A percentile compares a stretch with the other conserved stretches of the same genome.
Evolutionary conservation across 1,140 invertebrate genomes (phyloP).

Genomic region (Sinella curviseta): DNA sequence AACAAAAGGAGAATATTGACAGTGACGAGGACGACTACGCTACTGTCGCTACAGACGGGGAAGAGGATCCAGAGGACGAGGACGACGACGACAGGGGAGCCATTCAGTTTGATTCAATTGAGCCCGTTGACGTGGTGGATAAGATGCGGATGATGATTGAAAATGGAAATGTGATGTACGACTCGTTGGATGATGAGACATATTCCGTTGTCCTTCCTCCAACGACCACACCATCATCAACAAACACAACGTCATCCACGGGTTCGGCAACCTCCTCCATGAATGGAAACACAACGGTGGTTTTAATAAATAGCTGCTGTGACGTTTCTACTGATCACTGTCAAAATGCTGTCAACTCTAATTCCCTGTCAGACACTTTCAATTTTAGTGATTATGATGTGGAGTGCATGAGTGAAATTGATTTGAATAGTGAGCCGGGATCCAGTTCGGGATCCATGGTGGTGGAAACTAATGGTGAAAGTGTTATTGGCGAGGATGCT

Average conservation of each 20-base stretch:
- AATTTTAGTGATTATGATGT: constrained; percentile 34
- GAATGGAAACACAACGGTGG: constrained; percentile 41
- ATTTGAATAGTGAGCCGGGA: constrained; percentile 44
- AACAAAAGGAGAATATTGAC: constrained; percentile 22
- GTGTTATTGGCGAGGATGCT: not conserved
- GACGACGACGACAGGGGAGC: not conserved
- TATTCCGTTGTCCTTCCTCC: not conserved
- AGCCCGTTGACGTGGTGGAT: not conserved
- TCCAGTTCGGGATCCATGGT: not conserved
- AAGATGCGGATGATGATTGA: constrained; percentile 3
- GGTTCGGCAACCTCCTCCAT: not conserved
- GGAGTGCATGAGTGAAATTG: constrained; percentile 50
- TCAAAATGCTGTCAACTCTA: constrained; percentile 7
- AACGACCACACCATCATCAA: not conserved
- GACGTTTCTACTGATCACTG: not conserved
- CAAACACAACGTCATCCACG: not conserved
- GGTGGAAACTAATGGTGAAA: constrained; percentile 11
- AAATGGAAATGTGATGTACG: constrained; percentile 20
- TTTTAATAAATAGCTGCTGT: constrained; percentile 36
- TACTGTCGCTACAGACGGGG: not conserved
- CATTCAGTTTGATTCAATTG: not conserved
- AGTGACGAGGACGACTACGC: constrained; percentile 7
- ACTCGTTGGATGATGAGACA: not conserved
- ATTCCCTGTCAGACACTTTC: constrained; percentile 6
- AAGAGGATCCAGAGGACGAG: not conserved